Evolutionary conservation across 1,140 invertebrate genomes (phyloP).

Genomic region (Papilio polyxenes): DNA sequence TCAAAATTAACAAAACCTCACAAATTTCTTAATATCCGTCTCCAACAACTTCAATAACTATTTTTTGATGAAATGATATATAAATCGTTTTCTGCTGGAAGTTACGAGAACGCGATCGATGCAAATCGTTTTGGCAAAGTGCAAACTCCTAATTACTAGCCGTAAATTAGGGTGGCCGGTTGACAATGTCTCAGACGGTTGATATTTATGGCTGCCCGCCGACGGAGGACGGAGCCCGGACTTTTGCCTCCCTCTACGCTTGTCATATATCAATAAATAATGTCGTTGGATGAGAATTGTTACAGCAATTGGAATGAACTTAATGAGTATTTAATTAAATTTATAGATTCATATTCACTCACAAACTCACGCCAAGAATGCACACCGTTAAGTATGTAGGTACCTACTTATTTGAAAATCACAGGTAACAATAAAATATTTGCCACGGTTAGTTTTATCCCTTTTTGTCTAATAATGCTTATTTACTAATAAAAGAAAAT

Average conservation of each 20-base stretch:
- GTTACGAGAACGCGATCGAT: conserved; percentile 64
- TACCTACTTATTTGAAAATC: no score
- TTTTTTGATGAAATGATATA: not conserved
- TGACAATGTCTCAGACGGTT: conserved; percentile 77
- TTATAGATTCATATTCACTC: not conserved
- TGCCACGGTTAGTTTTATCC: no score
- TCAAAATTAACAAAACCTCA: not conserved
- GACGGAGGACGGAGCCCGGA: conserved; percentile 53
- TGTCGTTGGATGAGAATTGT: conserved; percentile 25
- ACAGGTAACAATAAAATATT: no score
- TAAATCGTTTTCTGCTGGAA: conserved; percentile 7
- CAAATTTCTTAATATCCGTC: not conserved
- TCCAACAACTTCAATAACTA: not conserved
- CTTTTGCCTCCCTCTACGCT: conserved; percentile 58
- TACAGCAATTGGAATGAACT: conserved; percentile 8
- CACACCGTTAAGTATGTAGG: not conserved
- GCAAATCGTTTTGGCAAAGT: conserved; percentile 80
- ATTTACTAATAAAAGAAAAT: no score
- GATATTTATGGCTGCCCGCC: conserved; percentile 73
- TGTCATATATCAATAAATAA: conserved; percentile 53
- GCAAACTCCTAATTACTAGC: conserved; percentile 80
- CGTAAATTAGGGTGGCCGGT: conserved; percentile 79
- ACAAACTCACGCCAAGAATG: not conserved
- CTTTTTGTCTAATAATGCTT: no score
- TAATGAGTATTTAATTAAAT: conserved; percentile 28